phyloP scores from a whole-genome alignment of 2,888 invertebrate species.

The Saturnia japonica region DNA sequence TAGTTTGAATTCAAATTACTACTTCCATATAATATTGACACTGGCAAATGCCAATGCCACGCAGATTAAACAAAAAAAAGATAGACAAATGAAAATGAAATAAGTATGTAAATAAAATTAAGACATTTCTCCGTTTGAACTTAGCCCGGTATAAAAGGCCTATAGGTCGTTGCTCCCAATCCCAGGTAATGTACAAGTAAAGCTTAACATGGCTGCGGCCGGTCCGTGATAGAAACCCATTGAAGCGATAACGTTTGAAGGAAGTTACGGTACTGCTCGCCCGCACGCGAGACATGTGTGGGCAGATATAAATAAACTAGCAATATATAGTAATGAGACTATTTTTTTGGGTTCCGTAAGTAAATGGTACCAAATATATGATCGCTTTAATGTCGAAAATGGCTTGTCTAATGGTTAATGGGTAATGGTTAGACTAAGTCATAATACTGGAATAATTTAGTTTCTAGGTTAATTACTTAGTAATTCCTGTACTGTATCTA shows the following conservation, averaged over 20 bases:
- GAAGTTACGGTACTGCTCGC: slow-evolving; percentile 5
- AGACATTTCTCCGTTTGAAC: background rate
- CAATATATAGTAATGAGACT: background rate
- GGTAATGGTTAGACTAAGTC: too few relatives aligned
- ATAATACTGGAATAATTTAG: too few relatives aligned
- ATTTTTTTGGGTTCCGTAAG: background rate
- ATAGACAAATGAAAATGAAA: background rate
- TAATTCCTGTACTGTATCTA: too few relatives aligned
- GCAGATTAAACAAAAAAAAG: background rate
- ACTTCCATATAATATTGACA: background rate
- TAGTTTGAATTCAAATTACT: background rate
- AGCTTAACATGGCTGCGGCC: background rate
- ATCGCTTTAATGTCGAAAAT: too few relatives aligned
- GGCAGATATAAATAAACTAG: background rate
- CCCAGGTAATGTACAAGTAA: background rate
- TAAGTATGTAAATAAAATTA: background rate
- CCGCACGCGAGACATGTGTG: slow-evolving; percentile 4
- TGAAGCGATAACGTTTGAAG: slow-evolving; percentile 12
- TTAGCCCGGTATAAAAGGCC: background rate
- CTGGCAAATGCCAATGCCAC: background rate
- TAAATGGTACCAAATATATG: too few relatives aligned
- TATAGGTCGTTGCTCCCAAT: background rate
- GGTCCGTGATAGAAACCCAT: slow-evolving; percentile 4
- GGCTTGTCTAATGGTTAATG: too few relatives aligned
- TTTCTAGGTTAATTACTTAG: too few relatives aligned